A percentile compares a stretch with the other conserved stretches of the same genome.
phyloP scores from a whole-genome alignment of 2,797 vertebrate species.

The Crenuchus spilurus region DNA sequence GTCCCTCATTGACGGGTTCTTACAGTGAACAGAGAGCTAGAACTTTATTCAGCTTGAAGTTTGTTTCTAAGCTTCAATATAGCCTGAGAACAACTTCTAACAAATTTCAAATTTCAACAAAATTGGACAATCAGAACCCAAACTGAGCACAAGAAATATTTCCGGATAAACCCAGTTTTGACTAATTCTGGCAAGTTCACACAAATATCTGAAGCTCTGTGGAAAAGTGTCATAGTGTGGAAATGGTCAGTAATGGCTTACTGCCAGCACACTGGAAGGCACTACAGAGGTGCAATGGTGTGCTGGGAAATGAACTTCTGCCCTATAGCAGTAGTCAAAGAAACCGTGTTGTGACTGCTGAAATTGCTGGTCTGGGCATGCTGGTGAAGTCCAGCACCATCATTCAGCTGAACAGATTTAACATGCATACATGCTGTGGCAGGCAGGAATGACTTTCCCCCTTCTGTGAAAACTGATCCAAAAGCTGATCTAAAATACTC shows the following conservation, averaged over 20 bases:
- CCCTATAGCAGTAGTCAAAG: constrained; percentile 33
- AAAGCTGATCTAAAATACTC: not conserved
- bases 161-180: too few species aligned
- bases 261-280: constrained; percentile 37
- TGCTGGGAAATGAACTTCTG: constrained; percentile 55
- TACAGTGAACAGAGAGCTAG: too few species aligned
- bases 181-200: too few species aligned
- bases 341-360: constrained; percentile 16
- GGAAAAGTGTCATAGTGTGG: not conserved
- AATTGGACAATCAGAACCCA: too few species aligned
- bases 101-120: too few species aligned
- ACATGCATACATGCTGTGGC: not conserved
- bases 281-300: constrained; percentile 37
- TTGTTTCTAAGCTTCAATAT: too few species aligned
- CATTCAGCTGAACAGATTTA: not conserved
- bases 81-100: too few species aligned
- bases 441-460: not conserved
- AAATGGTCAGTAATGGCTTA: constrained; percentile 37
- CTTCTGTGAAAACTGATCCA: not conserved
- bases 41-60: too few species aligned
- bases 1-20: too few species aligned
- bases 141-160: too few species aligned
- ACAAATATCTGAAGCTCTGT: not conserved
- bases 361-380: not conserved
- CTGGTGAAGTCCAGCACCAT: not conserved